Conservation (phyloP, 2,113 vertebrate genomes). For the Lagopus muta region DNA sequence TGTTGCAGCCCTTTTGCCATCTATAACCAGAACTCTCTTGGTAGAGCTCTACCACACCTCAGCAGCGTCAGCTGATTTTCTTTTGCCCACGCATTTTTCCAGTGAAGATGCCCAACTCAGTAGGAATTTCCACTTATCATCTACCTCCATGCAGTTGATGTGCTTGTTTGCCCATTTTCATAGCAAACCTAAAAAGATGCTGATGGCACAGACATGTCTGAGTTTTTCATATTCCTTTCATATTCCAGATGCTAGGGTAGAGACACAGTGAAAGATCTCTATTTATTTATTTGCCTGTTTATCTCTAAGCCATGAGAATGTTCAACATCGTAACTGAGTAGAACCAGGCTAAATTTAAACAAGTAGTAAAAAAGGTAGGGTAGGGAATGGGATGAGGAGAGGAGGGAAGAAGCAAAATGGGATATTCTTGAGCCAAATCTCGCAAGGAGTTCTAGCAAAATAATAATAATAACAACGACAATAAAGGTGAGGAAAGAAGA, state of each 20-base stretch:
- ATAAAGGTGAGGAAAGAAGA: neutral
- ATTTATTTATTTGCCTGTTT: too few relatives aligned
- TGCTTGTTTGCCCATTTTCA: neutral
- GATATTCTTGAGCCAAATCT: neutral
- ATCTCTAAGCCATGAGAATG: neutral
- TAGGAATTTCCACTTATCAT: neutral
- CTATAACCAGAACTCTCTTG: neutral
- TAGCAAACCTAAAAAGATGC: neutral
- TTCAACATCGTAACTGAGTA: neutral
- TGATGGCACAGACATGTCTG: neutral
- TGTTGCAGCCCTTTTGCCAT: neutral
- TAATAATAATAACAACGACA: too few relatives aligned
- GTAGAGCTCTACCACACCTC: neutral
- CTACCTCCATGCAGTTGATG: accelerated
- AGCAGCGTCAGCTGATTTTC: neutral
- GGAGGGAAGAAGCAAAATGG: neutral
- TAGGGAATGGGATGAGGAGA: neutral
- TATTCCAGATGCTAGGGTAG: neutral
- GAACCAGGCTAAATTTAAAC: neutral
- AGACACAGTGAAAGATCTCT: neutral
- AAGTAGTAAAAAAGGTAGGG: neutral
- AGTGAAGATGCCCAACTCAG: neutral
- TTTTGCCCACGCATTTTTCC: neutral
- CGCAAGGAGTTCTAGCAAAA: neutral
- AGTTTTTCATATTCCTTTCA: neutral